A percentile compares a stretch with the other conserved stretches of the same genome.
Conservation (phyloP, 2,113 vertebrate species). For the Gymnocephalus cernua region DNA sequence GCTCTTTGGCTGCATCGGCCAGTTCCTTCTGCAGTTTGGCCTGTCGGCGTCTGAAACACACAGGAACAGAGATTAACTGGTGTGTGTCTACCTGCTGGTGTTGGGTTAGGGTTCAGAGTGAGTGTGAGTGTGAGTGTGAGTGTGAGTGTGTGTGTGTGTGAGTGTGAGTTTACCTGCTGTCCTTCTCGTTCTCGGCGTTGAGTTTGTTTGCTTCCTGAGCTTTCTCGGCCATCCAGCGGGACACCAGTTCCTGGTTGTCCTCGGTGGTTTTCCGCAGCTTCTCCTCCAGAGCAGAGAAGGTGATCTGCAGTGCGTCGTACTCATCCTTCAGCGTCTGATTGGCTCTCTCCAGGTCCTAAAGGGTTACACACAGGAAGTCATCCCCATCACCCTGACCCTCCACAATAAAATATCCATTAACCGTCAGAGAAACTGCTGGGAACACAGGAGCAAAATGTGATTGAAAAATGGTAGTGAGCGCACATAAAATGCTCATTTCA, state of each 20-base stretch:
- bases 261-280: conserved; percentile 94
- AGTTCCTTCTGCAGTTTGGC: conserved; percentile 97
- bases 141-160: too few species aligned
- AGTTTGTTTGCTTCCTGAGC: conserved; percentile 96
- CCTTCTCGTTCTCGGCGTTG: conserved; percentile 98
- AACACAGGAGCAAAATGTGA: too few species aligned
- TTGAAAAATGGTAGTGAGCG: too few species aligned
- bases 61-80: too few species aligned
- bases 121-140: too few species aligned
- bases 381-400: too few species aligned
- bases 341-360: conserved; percentile 91
- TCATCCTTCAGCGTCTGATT: conserved; percentile 98
- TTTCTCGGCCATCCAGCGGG: conserved; percentile 99
- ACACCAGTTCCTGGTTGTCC: conserved; percentile 97
- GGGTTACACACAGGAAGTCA: neutral
- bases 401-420: too few species aligned
- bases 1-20: conserved; percentile 97
- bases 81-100: too few species aligned
- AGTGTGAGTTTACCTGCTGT: conserved; percentile 76
- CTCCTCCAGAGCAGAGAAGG: conserved; percentile 95
- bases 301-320: conserved; percentile 98
- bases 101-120: too few species aligned
- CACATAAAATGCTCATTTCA: too few species aligned
- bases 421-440: too few species aligned
- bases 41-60: conserved; percentile 88